Evolutionary conservation across 2,888 invertebrate genomes (phyloP).

Genomic region (Sturmia bella): DNA sequence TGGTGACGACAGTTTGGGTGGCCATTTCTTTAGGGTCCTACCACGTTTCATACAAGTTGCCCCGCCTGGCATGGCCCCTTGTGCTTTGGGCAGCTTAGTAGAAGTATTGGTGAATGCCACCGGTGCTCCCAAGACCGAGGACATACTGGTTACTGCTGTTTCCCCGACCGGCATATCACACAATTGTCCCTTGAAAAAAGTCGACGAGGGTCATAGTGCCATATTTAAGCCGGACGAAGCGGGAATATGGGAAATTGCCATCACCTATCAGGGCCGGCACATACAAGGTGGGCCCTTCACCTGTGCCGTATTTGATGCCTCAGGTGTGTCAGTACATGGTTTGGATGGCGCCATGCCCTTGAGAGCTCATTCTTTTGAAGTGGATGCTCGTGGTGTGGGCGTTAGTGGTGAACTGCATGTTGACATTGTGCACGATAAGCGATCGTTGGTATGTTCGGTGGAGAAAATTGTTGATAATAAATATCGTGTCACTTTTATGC

Average conservation of each 20-base stretch:
- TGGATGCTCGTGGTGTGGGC: slow-evolving; percentile 89
- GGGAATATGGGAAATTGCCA: slow-evolving; percentile 98
- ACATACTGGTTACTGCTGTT: slow-evolving; percentile 95
- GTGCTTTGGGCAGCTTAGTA: slow-evolving; percentile 96
- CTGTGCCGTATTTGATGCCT: slow-evolving; percentile 97
- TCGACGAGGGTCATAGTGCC: slow-evolving; percentile 95
- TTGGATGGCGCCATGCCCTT: slow-evolving; percentile 92
- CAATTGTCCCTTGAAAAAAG: slow-evolving; percentile 91
- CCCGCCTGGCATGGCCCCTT: slow-evolving; percentile 96
- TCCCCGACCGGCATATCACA: slow-evolving; percentile 93
- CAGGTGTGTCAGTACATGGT: slow-evolving; percentile 91
- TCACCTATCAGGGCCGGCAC: slow-evolving; percentile 97
- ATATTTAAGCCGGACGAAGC: slow-evolving; percentile 98
- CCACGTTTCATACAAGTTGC: slow-evolving; percentile 93
- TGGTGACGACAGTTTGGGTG: slow-evolving; percentile 84
- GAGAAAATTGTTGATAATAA: slow-evolving; percentile 90
- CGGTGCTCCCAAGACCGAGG: slow-evolving; percentile 89
- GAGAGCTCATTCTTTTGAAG: slow-evolving; percentile 92
- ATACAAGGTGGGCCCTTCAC: slow-evolving; percentile 98
- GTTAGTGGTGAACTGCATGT: slow-evolving; percentile 93
- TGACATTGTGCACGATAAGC: slow-evolving; percentile 94
- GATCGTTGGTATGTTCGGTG: slow-evolving; percentile 91
- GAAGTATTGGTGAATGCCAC: slow-evolving; percentile 95
- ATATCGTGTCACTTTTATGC: slow-evolving; percentile 90
- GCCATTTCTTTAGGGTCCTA: slow-evolving; percentile 92